A percentile compares a stretch with the other conserved stretches of the same genome.
Evolutionary conservation across 2,888 invertebrate genomes (phyloP).

Genomic region (Patella pellucida): DNA sequence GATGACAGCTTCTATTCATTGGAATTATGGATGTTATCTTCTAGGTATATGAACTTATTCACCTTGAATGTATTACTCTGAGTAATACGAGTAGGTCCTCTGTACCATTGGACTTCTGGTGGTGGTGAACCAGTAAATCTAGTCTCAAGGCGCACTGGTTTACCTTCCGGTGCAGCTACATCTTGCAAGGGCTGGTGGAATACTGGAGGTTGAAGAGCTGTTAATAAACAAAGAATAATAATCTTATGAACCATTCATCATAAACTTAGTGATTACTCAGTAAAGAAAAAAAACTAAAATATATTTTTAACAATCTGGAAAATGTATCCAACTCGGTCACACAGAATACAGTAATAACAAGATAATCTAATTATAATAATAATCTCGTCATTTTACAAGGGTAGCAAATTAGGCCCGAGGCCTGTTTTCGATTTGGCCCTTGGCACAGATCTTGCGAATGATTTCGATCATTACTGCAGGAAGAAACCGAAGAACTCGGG

Average conservation of each 20-base stretch:
- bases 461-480: too few relatives aligned
- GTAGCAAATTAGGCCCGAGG: too few relatives aligned
- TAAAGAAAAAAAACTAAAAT: not conserved
- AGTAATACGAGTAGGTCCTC: slow-evolving; percentile 67
- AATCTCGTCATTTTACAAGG: too few relatives aligned
- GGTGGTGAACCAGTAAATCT: slow-evolving; percentile 68
- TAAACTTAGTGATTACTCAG: too few relatives aligned
- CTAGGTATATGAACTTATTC: too few relatives aligned
- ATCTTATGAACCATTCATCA: not conserved
- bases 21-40: too few relatives aligned
- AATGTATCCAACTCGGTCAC: not conserved
- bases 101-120: slow-evolving; percentile 72
- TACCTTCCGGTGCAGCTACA: slow-evolving; percentile 63
- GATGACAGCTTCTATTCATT: too few relatives aligned
- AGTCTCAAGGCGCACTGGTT: slow-evolving; percentile 62
- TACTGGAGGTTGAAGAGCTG: slow-evolving; percentile 75
- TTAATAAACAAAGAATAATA: slow-evolving; percentile 35
- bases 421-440: too few relatives aligned
- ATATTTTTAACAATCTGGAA: not conserved
- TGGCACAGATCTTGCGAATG: too few relatives aligned
- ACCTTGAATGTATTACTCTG: slow-evolving; percentile 62
- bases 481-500: too few relatives aligned
- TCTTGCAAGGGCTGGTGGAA: slow-evolving; percentile 64
- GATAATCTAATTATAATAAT: too few relatives aligned
- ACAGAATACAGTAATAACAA: too few relatives aligned